Evolutionary conservation across 2,113 vertebrate species (phyloP).

Genomic region (Varanus salvator): DNA sequence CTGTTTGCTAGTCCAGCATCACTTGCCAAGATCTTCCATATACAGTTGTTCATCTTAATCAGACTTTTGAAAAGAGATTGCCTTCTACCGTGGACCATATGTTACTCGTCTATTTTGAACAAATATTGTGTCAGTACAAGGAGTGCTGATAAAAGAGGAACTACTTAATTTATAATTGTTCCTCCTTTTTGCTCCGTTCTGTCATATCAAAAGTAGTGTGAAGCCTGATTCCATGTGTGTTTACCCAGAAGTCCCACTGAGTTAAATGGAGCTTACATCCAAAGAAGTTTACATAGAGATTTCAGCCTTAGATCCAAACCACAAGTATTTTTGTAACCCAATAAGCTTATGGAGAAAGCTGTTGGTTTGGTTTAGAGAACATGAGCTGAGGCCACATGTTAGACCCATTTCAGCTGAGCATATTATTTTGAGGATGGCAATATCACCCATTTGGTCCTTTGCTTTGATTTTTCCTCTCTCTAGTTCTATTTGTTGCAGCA

Average conservation of each 20-base stretch:
- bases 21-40: neutral
- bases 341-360: neutral
- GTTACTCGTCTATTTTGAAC: neutral
- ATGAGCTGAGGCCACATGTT: neutral
- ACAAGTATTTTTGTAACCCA: neutral
- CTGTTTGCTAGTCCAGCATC: neutral
- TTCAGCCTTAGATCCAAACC: neutral
- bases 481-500: conserved; percentile 29
- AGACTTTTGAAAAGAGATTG: neutral
- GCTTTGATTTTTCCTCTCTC: neutral
- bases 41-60: neutral
- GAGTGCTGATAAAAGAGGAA: neutral
- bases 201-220: neutral
- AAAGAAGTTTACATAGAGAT: neutral
- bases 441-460: neutral
- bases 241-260: neutral
- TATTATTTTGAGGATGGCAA: conserved; percentile 32
- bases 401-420: conserved; percentile 18
- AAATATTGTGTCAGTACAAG: neutral
- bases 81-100: neutral
- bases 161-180: neutral
- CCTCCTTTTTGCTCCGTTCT: neutral
- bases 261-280: neutral
- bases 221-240: neutral
- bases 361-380: neutral